phyloP scores from a whole-genome alignment of 2,797 vertebrate genomes.

The Podarcis lilfordi region DNA sequence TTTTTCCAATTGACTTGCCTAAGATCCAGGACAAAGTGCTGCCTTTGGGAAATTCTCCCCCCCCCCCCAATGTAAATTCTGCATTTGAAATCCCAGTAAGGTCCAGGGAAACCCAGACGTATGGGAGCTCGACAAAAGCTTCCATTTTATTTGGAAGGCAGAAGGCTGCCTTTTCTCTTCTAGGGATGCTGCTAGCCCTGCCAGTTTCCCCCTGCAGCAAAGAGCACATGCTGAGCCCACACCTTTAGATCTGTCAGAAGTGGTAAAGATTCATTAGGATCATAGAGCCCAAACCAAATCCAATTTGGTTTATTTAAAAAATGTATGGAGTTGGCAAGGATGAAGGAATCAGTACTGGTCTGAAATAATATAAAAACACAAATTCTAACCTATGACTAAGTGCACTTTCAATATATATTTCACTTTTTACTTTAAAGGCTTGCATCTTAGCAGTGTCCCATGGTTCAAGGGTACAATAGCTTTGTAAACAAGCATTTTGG shows the following conservation, averaged over 20 bases:
- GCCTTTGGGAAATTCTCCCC: no score
- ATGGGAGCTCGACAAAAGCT: neutral
- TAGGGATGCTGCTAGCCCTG: neutral
- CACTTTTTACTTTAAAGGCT: neutral
- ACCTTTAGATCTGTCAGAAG: neutral
- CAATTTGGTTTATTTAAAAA: constrained; percentile 6
- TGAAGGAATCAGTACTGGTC: neutral
- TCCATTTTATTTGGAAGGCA: neutral
- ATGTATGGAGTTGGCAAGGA: neutral
- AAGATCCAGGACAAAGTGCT: no score
- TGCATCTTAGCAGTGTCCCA: neutral
- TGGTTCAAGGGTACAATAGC: neutral
- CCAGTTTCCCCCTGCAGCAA: neutral
- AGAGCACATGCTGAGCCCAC: neutral
- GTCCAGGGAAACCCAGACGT: no score
- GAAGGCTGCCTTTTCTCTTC: neutral
- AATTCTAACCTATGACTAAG: neutral
- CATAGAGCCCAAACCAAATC: neutral
- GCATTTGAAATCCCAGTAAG: no score
- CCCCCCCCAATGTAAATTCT: no score
- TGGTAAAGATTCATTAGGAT: neutral
- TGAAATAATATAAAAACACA: neutral
- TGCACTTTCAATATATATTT: neutral
- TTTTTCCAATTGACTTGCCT: no score
- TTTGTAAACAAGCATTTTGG: no score